These are phyloP conservation scores for Notospermus geniculatus DNA, from an alignment of 1,140 invertebrate genomes.

Conservation along the genomic window DNA sequence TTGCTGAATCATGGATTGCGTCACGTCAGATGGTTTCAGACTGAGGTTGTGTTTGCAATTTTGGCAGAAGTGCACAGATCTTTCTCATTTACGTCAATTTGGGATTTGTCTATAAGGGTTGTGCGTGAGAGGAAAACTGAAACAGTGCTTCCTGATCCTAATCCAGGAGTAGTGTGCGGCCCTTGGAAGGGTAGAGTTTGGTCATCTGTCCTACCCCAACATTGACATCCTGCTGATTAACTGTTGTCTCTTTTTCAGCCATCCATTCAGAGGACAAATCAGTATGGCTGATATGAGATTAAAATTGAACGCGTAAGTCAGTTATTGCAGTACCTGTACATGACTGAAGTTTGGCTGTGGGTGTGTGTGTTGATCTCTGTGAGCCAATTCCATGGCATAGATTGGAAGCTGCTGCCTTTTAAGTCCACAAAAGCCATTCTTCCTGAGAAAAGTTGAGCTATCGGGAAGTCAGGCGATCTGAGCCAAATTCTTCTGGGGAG, in stretches of 20 bases:
- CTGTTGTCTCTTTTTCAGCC: constrained; percentile 57
- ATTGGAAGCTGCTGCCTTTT: neutral
- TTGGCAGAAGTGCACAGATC: too few species aligned
- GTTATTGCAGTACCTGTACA: neutral
- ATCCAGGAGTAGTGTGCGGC: constrained; percentile 27
- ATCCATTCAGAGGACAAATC: constrained; percentile 88
- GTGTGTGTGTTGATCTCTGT: constrained; percentile 15
- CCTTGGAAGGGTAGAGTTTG: neutral
- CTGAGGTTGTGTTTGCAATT: too few species aligned
- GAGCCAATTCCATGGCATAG: neutral
- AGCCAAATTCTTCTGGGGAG: too few species aligned
- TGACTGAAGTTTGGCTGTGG: constrained; percentile 34
- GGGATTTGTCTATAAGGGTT: too few species aligned
- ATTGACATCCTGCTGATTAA: neutral
- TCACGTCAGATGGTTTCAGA: too few species aligned
- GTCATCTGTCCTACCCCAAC: neutral
- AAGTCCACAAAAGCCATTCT: neutral
- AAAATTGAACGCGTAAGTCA: constrained; percentile 80
- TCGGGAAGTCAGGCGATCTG: too few species aligned
- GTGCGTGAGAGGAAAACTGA: neutral
- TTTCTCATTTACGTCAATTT: too few species aligned
- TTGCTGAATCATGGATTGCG: too few species aligned
- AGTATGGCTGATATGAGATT: constrained; percentile 93
- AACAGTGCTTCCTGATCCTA: neutral
- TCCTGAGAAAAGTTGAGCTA: neutral